Percentiles rank a stretch among this genome's conserved stretches.
These are phyloP conservation scores for Spilogale gracilis DNA, from an alignment of 2,113 vertebrate genomes.

Conservation along the genomic window DNA sequence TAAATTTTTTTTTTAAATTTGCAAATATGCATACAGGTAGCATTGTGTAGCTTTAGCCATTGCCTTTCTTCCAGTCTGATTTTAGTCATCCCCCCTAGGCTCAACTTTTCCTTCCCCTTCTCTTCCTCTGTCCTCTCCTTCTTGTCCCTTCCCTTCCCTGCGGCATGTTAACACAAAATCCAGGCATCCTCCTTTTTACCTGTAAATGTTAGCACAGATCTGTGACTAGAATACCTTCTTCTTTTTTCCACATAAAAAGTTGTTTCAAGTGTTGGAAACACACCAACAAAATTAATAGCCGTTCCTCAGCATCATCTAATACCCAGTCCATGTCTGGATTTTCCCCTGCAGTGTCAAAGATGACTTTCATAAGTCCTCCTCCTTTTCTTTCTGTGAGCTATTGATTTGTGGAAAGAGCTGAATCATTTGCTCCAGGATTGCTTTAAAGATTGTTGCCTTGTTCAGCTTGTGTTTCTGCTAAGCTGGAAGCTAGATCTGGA, in stretches of 20 bases:
- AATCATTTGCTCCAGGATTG: neutral
- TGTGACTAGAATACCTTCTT: neutral
- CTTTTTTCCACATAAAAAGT: neutral
- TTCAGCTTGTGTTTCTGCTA: constrained; percentile 14
- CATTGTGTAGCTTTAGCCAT: neutral
- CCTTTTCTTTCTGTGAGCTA: neutral
- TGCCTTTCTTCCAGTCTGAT: neutral
- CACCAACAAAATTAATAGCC: neutral
- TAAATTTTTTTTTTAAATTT: neutral
- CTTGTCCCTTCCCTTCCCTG: neutral
- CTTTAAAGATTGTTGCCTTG: neutral
- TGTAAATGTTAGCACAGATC: neutral
- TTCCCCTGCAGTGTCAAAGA: neutral
- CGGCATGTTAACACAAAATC: neutral
- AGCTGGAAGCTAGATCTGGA: neutral
- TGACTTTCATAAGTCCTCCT: neutral
- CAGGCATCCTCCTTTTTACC: neutral
- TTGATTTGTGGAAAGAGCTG: neutral
- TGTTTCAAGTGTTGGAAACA: neutral
- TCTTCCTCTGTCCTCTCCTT: neutral
- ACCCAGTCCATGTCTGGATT: neutral
- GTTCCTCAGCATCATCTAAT: neutral
- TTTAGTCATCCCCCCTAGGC: neutral
- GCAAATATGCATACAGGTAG: neutral
- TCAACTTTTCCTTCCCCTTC: neutral